Evolutionary conservation across 2,113 vertebrate species (phyloP), one percentile per base, ranked within the genome.

Genomic region (Chloropsis hardwickii): DNA sequence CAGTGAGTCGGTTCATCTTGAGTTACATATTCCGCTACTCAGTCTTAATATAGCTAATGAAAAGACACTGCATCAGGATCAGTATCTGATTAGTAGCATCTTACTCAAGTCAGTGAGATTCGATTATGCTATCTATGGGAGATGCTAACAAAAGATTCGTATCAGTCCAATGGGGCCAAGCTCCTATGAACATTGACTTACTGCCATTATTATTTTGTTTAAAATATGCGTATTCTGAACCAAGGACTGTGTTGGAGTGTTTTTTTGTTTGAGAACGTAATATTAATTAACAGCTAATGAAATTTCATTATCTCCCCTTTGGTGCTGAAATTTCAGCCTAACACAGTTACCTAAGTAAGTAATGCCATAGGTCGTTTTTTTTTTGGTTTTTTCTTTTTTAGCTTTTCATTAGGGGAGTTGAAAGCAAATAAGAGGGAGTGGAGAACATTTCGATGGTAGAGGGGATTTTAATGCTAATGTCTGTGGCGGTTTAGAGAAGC

Each of bases 211-310:
- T 70, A 28, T 60, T 85, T 93, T 70, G 44, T 67, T 71, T 69
- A 23, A 87, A 67, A 25, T 53, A 60, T 21, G 9, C 4, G 3
- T 27, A 5, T 87, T 13, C 60, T 60, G 33, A 39, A 60, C 29
- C 2, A 33, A 48, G 25, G 14, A n/a, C 33, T 31, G 18, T 3
- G 12, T 77, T 56, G 17, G 6, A 5, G 8, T 56, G 20, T 0
- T 10, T 48, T 42, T 47, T 33, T 53, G 2, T 8, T 50, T 48
- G 39, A 82, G 12, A 11, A 72, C 7, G 4, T 51, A 53, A 35
- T 64, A 51, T 31, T 81, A 71, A 44, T 44, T 71, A 20, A 24
- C 19, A 74, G n/a, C 17, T 62, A 85, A 61, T 74, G 16, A 95
- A 86, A 71, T 53, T 64, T 23, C 20, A n/a, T 89, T 64, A 12